Evolutionary conservation across 2,888 invertebrate genomes (phyloP), one percentile per base, ranked within the genome.

Genomic region (Catotricha subobsoleta): DNA sequence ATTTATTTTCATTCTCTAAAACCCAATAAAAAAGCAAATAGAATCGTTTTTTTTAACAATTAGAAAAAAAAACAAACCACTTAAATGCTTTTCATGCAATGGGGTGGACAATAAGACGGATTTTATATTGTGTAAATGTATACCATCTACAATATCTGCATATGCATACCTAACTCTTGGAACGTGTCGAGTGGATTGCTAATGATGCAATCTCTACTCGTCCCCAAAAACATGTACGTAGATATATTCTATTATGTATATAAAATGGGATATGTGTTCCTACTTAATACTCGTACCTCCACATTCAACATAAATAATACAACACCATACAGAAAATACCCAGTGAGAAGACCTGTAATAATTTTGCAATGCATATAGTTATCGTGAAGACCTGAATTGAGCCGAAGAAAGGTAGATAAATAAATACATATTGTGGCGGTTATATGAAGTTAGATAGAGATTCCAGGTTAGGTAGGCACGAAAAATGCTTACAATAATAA

Each of bases 151-250:
- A n/a, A n/a, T n/a, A n/a, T n/a, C n/a, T n/a, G n/a, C n/a, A n/a
- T n/a, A n/a, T n/a, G n/a, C n/a, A n/a, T n/a, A n/a, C n/a, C n/a
- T n/a, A n/a, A n/a, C n/a, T n/a, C n/a, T n/a, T n/a, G 13, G 35
- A 41, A 41, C 41, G 41, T 41, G 41, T 41, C 41, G 41, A 41
- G 41, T 41, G 23, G 41, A 18, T 41, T 41, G 41, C 41, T 41
- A 41, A 41, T 41, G 41, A 41, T 41, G 41, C 41, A 41, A 39
- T 39, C 39, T 31, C 23, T 12, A 23, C 36, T 36, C 36, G 5
- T 36, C 23, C 36, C 21, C 36, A n/a, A n/a, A 21, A 19, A 36
- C 13, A n/a, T n/a, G n/a, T n/a, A n/a, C n/a, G n/a, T n/a, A n/a
- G 13, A 19, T 23, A 36, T 7, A 21, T 33, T 33, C 16, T 25